These are phyloP conservation scores for Aphelenchoides bicaudatus DNA, from an alignment of 2,888 invertebrate genomes.

Conservation along the genomic window DNA sequence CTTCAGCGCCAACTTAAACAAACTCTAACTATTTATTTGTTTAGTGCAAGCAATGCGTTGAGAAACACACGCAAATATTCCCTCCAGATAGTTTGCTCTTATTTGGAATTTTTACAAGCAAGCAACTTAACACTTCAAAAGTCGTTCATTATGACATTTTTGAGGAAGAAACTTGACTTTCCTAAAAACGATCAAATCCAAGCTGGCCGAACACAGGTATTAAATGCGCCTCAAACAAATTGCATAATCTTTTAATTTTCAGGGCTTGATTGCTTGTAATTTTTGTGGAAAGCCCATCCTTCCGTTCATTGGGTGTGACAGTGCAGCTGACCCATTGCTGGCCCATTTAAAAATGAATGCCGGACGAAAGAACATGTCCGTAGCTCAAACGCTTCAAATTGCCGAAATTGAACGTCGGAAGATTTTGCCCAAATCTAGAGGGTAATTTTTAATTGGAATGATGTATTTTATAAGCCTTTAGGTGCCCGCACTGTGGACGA, in stretches of 20 bases:
- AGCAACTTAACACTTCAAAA: slow-evolving; percentile 16
- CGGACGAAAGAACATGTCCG: not conserved
- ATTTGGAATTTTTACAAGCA: slow-evolving; percentile 18
- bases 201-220: slow-evolving; percentile 21
- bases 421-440: slow-evolving; percentile 2
- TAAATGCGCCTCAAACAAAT: too few relatives aligned
- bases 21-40: not conserved
- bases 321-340: slow-evolving; percentile 18
- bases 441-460: too few relatives aligned
- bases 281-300: slow-evolving; percentile 33
- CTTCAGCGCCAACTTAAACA: not conserved
- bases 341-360: not conserved
- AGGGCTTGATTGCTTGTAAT: slow-evolving; percentile 35
- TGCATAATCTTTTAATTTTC: not conserved
- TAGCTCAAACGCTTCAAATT: slow-evolving; percentile 6
- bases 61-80: slow-evolving; percentile 16
- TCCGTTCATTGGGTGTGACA: slow-evolving; percentile 27
- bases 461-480: too few relatives aligned
- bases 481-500: slow-evolving; percentile 28
- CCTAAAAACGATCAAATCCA: slow-evolving; percentile 16
- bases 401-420: slow-evolving; percentile 14
- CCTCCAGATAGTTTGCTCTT: slow-evolving; percentile 11
- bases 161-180: slow-evolving; percentile 19
- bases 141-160: slow-evolving; percentile 18
- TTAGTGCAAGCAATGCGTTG: slow-evolving; percentile 15